These are phyloP conservation scores for Nycteola revayana DNA, from an alignment of 2,888 invertebrate species.

Conservation along the genomic window DNA sequence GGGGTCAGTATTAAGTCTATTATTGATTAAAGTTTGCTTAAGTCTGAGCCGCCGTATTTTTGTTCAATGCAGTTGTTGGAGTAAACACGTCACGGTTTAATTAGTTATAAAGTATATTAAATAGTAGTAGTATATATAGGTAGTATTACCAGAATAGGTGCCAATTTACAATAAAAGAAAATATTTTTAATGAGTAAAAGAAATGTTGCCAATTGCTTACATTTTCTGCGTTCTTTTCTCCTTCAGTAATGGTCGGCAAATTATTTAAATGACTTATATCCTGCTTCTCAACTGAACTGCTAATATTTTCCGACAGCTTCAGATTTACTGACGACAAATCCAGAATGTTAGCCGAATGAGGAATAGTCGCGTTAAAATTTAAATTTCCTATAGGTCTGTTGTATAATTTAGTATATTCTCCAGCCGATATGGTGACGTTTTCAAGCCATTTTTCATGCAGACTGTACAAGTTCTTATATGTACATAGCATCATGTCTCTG, in stretches of 20 bases:
- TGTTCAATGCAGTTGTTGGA: too few relatives aligned
- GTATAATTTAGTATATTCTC: conserved; percentile 60
- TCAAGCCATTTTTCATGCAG: conserved; percentile 74
- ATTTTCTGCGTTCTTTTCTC: conserved; percentile 83
- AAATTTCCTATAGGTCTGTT: conserved; percentile 76
- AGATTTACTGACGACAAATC: conserved; percentile 84
- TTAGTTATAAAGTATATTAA: too few relatives aligned
- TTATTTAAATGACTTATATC: conserved; percentile 64
- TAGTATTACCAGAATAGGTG: too few relatives aligned
- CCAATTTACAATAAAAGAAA: too few relatives aligned
- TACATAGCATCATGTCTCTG: conserved; percentile 83
- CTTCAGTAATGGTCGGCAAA: conserved; percentile 70
- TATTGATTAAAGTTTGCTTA: too few relatives aligned
- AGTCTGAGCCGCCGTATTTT: too few relatives aligned
- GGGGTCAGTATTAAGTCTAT: too few relatives aligned
- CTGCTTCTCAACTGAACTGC: conserved; percentile 67
- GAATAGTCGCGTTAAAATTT: conserved; percentile 66
- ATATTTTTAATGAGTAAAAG: too few relatives aligned
- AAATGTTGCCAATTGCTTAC: too few relatives aligned
- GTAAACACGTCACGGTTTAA: too few relatives aligned
- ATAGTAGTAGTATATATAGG: too few relatives aligned
- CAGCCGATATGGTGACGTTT: conserved; percentile 58
- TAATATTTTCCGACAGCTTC: conserved; percentile 84
- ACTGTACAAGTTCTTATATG: conserved; percentile 82
- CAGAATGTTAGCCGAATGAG: conserved; percentile 83